A percentile compares a stretch with the other conserved stretches of the same genome.
phyloP scores from a whole-genome alignment of 2,888 invertebrate genomes.

The Troilus luridus region DNA sequence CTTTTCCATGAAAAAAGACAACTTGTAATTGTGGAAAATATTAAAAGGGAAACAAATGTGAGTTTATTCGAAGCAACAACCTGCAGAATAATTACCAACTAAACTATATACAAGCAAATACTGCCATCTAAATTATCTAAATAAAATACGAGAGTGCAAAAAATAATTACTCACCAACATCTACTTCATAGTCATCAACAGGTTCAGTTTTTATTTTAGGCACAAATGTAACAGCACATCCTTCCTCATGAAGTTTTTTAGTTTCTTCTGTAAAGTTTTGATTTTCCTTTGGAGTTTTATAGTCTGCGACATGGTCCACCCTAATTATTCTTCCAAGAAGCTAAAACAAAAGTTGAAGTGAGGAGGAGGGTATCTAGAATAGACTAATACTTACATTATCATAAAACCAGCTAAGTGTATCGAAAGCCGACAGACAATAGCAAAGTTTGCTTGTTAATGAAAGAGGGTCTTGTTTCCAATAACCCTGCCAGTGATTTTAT shows the following conservation, averaged over 20 bases:
- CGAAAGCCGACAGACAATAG: too few relatives aligned
- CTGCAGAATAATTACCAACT: too few relatives aligned
- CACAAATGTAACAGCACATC: constrained; percentile 81
- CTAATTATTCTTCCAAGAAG: constrained; percentile 87
- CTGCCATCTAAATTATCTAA: too few relatives aligned
- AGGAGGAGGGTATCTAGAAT: too few relatives aligned
- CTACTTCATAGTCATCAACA: constrained; percentile 44
- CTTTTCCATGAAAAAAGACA: not conserved
- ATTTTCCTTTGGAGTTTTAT: constrained; percentile 92
- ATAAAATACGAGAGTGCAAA: too few relatives aligned
- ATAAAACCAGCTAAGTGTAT: too few relatives aligned
- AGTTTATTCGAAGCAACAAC: too few relatives aligned
- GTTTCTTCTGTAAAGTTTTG: constrained; percentile 85
- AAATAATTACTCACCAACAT: not conserved
- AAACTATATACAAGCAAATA: too few relatives aligned
- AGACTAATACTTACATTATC: too few relatives aligned
- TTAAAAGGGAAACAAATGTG: not conserved
- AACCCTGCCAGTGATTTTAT: too few relatives aligned
- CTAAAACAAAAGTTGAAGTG: constrained; percentile 69
- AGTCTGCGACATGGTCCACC: constrained; percentile 97
- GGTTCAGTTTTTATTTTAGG: constrained; percentile 62
- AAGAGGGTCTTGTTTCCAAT: too few relatives aligned
- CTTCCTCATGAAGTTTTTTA: constrained; percentile 82
- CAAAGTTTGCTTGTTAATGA: not conserved
- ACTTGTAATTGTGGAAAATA: not conserved